Percentiles rank a stretch among this genome's conserved stretches.
Evolutionary conservation across 2,888 invertebrate species (phyloP).

Genomic region (Ctena decussata): DNA sequence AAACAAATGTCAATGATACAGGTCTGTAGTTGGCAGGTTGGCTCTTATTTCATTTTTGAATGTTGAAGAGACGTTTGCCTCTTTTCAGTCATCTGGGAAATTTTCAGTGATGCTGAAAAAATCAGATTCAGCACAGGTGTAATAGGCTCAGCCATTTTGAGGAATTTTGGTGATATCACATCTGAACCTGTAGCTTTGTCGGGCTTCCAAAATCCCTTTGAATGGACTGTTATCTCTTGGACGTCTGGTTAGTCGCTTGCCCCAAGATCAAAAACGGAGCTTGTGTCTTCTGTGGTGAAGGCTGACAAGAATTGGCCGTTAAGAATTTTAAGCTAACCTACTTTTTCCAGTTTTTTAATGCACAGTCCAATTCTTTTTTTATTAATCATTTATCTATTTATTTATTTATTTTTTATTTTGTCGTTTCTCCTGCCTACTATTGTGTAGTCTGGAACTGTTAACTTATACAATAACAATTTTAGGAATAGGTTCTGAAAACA

Average conservation of each 20-base stretch:
- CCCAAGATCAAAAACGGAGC: neutral
- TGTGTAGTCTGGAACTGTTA: too few relatives aligned
- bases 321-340: too few relatives aligned
- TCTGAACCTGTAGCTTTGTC: constrained; percentile 27
- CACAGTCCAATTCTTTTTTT: too few relatives aligned
- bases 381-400: too few relatives aligned
- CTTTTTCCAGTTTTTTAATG: too few relatives aligned
- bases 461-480: too few relatives aligned
- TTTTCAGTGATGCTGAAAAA: neutral
- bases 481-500: too few relatives aligned
- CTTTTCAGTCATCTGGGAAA: neutral
- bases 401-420: too few relatives aligned
- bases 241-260: neutral
- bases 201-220: constrained; percentile 2
- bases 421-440: too few relatives aligned
- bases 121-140: constrained; percentile 1
- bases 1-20: neutral
- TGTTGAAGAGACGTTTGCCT: neutral
- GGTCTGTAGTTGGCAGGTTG: neutral
- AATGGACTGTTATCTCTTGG: neutral
- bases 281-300: neutral
- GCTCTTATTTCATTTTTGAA: neutral
- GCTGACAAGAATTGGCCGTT: too few relatives aligned
- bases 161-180: neutral
- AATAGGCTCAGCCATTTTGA: constrained; percentile 21